Base-by-base conservation (phyloP, 2,113 vertebrate genomes). In the Reinhardtius hippoglossoides region DNA sequence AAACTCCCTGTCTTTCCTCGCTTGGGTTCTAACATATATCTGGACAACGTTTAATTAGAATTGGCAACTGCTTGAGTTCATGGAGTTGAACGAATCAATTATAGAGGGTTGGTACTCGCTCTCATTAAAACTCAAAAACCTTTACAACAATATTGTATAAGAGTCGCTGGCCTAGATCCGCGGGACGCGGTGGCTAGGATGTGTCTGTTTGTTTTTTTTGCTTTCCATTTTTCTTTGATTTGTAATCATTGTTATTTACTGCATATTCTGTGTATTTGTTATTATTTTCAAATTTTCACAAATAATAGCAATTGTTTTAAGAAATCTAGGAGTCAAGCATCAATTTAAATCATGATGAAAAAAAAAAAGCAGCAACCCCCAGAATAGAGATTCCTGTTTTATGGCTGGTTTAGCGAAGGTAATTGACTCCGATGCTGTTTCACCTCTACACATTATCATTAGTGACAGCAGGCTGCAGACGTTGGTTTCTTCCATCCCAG, bases 391-490 rank as follows among this genome's bases (percentile, higher is more conserved):
- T 54, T 54, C 20, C 50, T n/a, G 50, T 54, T 20, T 54, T 54
- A 54, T 54, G 18, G 18, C 8, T 54, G 20, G 50, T 14, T 54
- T 54, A 54, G 50, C 57, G 67, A 37, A 83, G 60, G 73, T 81
- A 75, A 77, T 69, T 67, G 71, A 55, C 52, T 67, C 52, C 15
- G 57, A 58, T 18, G 63, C 72, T 75, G 76, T 74, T 80, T 80
- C 27, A 79, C 56, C 65, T 70, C 75, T n/a, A 35, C 50, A 78
- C 74, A 62, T 78, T 54, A 73, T 85, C 77, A 84, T 87, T 76
- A 74, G 67, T 78, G 73, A 80, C 73, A 78, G 80, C 67, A 78
- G 62, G 67, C 74, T 65, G 48, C 61, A 74, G 70, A 58, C 66
- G 55, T 27, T 37, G 31, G 66, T 71, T 57, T 54, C 50, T 54